These are phyloP conservation scores for Cerastis leucographa DNA, from an alignment of 2,888 invertebrate genomes.

Conservation along the genomic window DNA sequence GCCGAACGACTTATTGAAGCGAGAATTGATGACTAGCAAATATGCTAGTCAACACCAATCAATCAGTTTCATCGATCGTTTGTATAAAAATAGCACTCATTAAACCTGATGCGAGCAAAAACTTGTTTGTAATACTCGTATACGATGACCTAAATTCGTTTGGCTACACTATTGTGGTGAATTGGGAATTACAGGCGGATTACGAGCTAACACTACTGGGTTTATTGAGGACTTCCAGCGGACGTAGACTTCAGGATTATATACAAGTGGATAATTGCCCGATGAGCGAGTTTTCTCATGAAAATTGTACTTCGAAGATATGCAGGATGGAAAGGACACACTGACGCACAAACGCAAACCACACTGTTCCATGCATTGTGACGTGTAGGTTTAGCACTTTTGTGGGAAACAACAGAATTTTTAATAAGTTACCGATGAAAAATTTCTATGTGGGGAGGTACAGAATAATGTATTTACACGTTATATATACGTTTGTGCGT, in stretches of 20 bases:
- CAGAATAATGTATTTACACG: too few relatives aligned
- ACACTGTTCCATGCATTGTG: too few relatives aligned
- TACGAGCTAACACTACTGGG: slow-evolving; percentile 7
- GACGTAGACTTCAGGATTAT: neutral
- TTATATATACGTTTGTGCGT: too few relatives aligned
- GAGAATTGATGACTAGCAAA: slow-evolving; percentile 36
- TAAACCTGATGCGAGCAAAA: slow-evolving; percentile 38
- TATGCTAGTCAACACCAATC: slow-evolving; percentile 48
- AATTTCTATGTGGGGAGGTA: too few relatives aligned
- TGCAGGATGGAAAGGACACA: too few relatives aligned
- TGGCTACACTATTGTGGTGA: slow-evolving; percentile 17
- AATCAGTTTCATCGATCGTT: slow-evolving; percentile 46
- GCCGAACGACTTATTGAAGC: slow-evolving; percentile 5
- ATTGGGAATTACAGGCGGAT: slow-evolving; percentile 24
- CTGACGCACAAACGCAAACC: too few relatives aligned
- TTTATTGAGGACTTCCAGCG: slow-evolving; percentile 21
- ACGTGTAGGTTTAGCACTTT: too few relatives aligned
- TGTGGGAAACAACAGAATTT: too few relatives aligned
- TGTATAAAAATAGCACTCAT: slow-evolving; percentile 54
- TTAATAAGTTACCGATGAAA: too few relatives aligned
- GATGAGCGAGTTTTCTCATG: slow-evolving; percentile 5
- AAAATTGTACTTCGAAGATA: neutral
- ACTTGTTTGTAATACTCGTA: slow-evolving; percentile 36
- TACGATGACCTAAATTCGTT: slow-evolving; percentile 51
- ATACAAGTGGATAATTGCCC: slow-evolving; percentile 6